Evolutionary conservation across 2,797 vertebrate species (phyloP), one percentile per base, ranked within the genome.

Genomic region (Darevskia mixta): DNA sequence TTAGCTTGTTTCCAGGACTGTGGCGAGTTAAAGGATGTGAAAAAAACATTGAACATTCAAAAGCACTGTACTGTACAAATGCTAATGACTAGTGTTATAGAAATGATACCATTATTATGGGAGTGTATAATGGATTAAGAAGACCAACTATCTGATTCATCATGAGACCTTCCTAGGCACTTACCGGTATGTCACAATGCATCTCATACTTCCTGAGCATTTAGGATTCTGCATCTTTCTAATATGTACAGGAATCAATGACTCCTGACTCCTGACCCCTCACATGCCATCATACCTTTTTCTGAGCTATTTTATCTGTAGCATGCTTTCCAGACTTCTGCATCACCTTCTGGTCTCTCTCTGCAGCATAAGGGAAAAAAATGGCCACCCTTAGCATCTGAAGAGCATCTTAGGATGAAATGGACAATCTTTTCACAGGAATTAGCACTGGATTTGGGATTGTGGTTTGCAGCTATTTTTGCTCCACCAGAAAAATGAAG

Each of bases 271-370:
- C 38, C 71, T 81, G 58, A 67, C 41, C 25, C 6, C 11, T 82
- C 23, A 38, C 4, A 61, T 3, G 35, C 2, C 8, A 77, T 66
- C 35, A 55, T 89, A 91, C 88, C 88, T 88, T 85, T 76, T 89
- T 89, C 29, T 41, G 64, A 64, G 82, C 75, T 38, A 79, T 13
- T 81, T 87, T 4, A 18, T 75, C 78, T 43, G 82, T 55, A 18
- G 5, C 7, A 25, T 1, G 20, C 27, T n/a, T 2, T 5, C 69
- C 4, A 25, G 20, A n/a, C 45, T 32, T 41, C 2, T 61, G 32
- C 1, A 17, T 64, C n/a, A 41, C 1, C 32, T 58, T 89, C 66
- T 80, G 55, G 23, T 87, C 82, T 82, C 5, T 89, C 49, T 87
- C 90, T 91, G 66, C 41, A 88, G 73, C 5, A 35, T 35, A 81